Conservation (phyloP, 2,888 invertebrate species). For the Melolontha melolontha region DNA sequence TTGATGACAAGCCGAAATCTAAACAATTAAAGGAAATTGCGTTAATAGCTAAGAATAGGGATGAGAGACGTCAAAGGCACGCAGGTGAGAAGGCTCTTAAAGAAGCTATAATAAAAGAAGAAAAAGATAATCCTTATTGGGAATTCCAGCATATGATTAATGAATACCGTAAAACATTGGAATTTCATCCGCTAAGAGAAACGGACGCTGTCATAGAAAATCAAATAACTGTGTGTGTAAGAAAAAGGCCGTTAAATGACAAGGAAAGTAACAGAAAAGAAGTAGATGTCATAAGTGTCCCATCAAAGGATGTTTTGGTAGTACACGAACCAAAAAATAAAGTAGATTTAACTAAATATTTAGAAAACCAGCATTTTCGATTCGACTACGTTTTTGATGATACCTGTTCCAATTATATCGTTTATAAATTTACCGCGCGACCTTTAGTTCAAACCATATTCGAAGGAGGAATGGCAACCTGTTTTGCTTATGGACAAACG, state of each 20-base stretch:
- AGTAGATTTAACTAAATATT: conserved; percentile 97
- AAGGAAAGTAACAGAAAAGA: conserved; percentile 89
- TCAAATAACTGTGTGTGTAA: conserved; percentile 98
- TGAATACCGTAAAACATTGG: conserved; percentile 85
- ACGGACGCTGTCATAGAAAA: conserved; percentile 89
- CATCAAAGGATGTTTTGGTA: conserved; percentile 86
- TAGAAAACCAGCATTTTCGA: conserved; percentile 97
- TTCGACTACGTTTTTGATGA: conserved; percentile 99
- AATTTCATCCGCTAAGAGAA: conserved; percentile 87
- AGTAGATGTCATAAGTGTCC: conserved; percentile 96
- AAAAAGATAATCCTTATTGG: conserved; percentile 97
- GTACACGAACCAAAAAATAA: conserved; percentile 94
- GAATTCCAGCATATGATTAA: conserved; percentile 95
- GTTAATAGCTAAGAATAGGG: conserved; percentile 92
- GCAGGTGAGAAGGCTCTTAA: conserved; percentile 90
- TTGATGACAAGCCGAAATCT: conserved; percentile 60
- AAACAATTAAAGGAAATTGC: conserved; percentile 85
- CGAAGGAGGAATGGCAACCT: conserved; percentile 99
- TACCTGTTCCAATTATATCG: conserved; percentile 91
- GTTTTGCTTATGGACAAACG: conserved; percentile 99
- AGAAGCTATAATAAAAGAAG: conserved; percentile 88
- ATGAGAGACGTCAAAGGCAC: conserved; percentile 89
- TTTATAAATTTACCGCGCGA: conserved; percentile 98
- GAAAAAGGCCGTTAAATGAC: conserved; percentile 96
- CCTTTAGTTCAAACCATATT: conserved; percentile 98